Evolutionary conservation across 2,113 vertebrate genomes (phyloP).

Genomic region (Oncorhynchus tshawytscha): DNA sequence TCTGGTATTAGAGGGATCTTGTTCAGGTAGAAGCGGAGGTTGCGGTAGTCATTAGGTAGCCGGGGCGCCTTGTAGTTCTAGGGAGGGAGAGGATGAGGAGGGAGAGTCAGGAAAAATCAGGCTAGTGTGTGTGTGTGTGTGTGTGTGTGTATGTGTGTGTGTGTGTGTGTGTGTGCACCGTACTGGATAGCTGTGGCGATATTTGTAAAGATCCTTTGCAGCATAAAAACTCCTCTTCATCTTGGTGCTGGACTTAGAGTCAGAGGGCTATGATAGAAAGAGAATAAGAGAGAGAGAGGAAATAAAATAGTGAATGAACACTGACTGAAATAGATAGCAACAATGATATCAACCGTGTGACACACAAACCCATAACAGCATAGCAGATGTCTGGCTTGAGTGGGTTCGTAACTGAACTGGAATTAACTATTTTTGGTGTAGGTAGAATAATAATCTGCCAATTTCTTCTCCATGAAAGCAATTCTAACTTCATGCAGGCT

Average conservation of each 20-base stretch:
- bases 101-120: neutral
- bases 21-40: slow-evolving; percentile 97
- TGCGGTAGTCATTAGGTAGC: slow-evolving; percentile 88
- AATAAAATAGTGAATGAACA: slow-evolving; percentile 15
- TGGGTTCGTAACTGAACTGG: neutral
- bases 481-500: too few species aligned
- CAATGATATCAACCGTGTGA: neutral
- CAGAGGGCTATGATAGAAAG: slow-evolving; percentile 21
- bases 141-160: slow-evolving; percentile 6
- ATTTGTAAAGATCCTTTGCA: slow-evolving; percentile 96
- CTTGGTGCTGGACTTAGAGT: slow-evolving; percentile 65
- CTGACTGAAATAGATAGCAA: neutral
- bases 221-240: slow-evolving; percentile 98
- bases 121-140: neutral
- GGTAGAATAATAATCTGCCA: neutral
- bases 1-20: slow-evolving; percentile 96
- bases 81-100: neutral
- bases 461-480: neutral
- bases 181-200: slow-evolving; percentile 97
- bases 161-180: slow-evolving; percentile 34
- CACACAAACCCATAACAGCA: neutral
- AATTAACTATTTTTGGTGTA: neutral
- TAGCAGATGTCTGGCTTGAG: neutral
- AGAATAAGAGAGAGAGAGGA: neutral
- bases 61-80: slow-evolving; percentile 90